Evolutionary conservation across 2,113 vertebrate genomes (phyloP), one percentile per base, ranked within the genome.

Genomic region (Elanoides forficatus): DNA sequence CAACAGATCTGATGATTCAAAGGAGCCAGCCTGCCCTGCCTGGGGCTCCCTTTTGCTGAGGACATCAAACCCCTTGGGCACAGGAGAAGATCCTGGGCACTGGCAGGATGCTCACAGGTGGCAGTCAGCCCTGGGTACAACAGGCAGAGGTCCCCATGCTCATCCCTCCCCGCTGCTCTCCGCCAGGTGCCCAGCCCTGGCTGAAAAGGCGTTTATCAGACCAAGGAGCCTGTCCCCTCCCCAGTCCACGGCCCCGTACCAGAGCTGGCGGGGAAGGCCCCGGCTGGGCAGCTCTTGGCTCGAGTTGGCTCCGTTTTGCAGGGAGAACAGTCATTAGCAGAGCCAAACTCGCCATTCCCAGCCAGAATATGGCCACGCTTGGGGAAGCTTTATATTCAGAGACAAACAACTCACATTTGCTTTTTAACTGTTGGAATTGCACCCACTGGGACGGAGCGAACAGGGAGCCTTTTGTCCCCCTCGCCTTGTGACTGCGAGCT

Each of bases 391-490:
- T 76, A 86, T 73, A 94, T 92, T 85, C 90, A 76, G 80, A 95
- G 95, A 97, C 76, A 92, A 97, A 94, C 45, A 88, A 94, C 91
- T 95, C 87, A 93, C 75, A 78, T 91, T 84, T 74, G 73, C 86
- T 94, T 91, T 94, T 60, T 81, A 94, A 94, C 93, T 85, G 76
- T 67, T 94, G 92, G 86, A 95, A 81, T 78, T 86, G 96, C 60
- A 95, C 96, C 95, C 93, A 95, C 66, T 40, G 95, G 86, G 93
- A 94, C 92, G n/a, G 68, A 62, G 83, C 6, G 3, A 97, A 98
- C 93, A 97, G 97, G 96, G 95, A 92, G 66, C 83, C 94, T 88
- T 97, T 96, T 97, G 97, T 97, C 78, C 93, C 88, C 36, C 62
- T 74, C 8, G 87, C 91, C 96, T 97, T 82, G 95, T 95, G 96